A percentile compares a stretch with the other conserved stretches of the same genome.
Evolutionary conservation across 2,113 vertebrate genomes (phyloP).

Genomic region (Phoenicopterus ruber): DNA sequence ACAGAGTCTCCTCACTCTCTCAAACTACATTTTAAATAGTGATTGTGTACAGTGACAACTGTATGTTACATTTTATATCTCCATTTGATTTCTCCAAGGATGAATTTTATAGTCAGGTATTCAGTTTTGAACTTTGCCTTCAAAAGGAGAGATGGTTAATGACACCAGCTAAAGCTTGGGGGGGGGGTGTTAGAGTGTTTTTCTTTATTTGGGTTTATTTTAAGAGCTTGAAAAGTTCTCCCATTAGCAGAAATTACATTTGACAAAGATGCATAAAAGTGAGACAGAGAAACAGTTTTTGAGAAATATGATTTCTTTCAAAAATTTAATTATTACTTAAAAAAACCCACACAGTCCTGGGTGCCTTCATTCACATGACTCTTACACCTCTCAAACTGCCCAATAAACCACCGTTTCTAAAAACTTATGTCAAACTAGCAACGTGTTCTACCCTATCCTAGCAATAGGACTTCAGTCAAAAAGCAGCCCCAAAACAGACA

Average conservation of each 20-base stretch:
- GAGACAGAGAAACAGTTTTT: background rate
- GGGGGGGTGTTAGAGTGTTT: too few species aligned
- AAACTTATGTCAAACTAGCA: background rate
- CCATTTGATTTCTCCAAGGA: background rate
- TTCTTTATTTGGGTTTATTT: too few species aligned
- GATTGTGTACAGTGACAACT: fast-evolving
- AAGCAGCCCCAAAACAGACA: background rate
- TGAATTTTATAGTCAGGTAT: background rate
- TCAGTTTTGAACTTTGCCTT: background rate
- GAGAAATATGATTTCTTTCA: background rate
- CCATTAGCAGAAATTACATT: background rate
- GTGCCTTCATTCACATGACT: background rate
- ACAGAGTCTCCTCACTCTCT: too few species aligned
- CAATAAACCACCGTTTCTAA: background rate
- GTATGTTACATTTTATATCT: background rate
- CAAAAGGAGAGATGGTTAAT: background rate
- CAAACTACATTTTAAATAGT: background rate
- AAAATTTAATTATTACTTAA: background rate
- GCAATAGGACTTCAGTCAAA: background rate
- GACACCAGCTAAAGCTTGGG: background rate
- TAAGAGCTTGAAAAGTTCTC: background rate
- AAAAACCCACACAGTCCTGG: background rate
- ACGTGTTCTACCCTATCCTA: background rate
- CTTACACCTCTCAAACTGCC: background rate
- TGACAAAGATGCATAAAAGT: background rate